A percentile compares a stretch with the other conserved stretches of the same genome.
Conservation (phyloP, 2,113 vertebrate genomes). For the Tichodroma muraria region DNA sequence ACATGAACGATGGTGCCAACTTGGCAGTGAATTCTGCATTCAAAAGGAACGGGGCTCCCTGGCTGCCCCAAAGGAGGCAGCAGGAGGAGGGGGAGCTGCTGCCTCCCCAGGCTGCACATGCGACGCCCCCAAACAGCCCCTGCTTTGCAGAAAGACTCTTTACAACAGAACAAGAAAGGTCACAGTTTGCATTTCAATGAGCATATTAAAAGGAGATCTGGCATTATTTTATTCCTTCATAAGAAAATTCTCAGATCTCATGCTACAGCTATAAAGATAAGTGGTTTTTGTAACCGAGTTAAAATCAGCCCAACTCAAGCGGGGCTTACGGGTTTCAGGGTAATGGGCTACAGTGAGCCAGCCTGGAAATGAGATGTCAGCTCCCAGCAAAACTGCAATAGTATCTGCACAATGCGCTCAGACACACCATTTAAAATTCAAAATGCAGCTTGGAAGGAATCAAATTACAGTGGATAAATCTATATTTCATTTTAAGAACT, state of each 20-base stretch:
- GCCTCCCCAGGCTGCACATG: slow-evolving; percentile 1
- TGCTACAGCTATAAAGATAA: background rate
- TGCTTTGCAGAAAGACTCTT: background rate
- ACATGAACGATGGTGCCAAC: slow-evolving; percentile 56
- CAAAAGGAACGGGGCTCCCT: slow-evolving; percentile 26
- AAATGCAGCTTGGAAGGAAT: slow-evolving; percentile 13
- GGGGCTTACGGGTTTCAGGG: background rate
- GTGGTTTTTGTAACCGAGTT: background rate
- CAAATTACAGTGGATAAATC: background rate
- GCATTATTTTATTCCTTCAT: background rate
- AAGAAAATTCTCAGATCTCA: background rate
- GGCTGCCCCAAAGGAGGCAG: slow-evolving; percentile 37
- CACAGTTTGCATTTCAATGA: slow-evolving; percentile 38
- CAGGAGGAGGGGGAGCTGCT: slow-evolving; percentile 25
- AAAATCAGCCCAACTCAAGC: background rate
- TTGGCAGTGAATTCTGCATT: slow-evolving; percentile 40
- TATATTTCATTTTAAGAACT: background rate
- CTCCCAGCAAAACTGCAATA: background rate
- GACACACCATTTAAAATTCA: slow-evolving; percentile 1
- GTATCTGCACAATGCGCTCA: background rate
- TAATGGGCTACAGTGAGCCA: background rate
- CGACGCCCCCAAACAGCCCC: background rate
- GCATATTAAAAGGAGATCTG: slow-evolving; percentile 20
- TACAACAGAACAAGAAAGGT: background rate
- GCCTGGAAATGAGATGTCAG: background rate